Evolutionary conservation across 2,797 vertebrate genomes (phyloP).

Genomic region (Eremophila alpestris): DNA sequence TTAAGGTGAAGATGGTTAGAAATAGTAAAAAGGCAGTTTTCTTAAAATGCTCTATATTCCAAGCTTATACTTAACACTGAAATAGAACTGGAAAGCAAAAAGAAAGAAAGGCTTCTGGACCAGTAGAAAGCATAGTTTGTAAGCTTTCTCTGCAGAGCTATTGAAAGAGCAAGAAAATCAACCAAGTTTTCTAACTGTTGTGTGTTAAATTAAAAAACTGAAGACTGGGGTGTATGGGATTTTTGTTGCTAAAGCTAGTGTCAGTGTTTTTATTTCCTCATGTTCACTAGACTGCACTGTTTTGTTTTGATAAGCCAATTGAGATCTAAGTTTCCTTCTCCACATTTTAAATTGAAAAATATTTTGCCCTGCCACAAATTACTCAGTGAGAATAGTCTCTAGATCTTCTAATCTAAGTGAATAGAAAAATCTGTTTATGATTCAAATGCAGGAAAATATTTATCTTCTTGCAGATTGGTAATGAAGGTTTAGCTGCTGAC

Average conservation of each 20-base stretch:
- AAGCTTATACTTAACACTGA: not conserved
- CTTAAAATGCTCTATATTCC: not conserved
- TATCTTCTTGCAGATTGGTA: constrained; percentile 85
- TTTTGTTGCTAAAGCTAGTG: not conserved
- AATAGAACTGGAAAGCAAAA: not conserved
- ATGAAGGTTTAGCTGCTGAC: constrained; percentile 96
- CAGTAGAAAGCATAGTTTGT: not conserved
- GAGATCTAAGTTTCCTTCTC: not conserved
- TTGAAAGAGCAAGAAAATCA: not conserved
- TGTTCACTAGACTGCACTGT: not conserved
- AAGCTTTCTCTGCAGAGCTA: not conserved
- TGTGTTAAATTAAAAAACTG: not conserved
- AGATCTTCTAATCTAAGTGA: not conserved
- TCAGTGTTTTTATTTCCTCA: not conserved
- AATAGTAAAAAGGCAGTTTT: not conserved
- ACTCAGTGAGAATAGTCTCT: not conserved
- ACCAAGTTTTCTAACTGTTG: not conserved
- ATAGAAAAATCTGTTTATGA: not conserved
- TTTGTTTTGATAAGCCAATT: not conserved
- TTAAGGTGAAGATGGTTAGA: not conserved
- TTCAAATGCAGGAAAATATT: not conserved
- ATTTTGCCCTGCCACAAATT: not conserved
- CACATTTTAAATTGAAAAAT: not conserved
- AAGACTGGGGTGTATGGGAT: not conserved
- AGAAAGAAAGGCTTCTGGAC: not conserved